phyloP scores from a whole-genome alignment of 2,888 invertebrate genomes.

The Plutella xylostella region DNA sequence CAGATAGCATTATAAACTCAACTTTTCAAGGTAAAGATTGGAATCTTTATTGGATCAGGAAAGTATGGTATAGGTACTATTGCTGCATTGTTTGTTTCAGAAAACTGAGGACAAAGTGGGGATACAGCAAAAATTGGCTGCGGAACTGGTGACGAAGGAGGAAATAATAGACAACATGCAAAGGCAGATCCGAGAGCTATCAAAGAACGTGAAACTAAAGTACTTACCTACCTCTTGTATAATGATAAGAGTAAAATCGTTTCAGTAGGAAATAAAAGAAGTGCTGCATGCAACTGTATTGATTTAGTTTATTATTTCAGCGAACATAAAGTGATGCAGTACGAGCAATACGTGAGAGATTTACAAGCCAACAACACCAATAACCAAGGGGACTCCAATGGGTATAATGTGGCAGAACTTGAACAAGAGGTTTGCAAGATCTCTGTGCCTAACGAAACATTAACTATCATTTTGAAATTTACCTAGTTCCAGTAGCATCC shows the following conservation, averaged over 20 bases:
- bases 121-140: slow-evolving; percentile 58
- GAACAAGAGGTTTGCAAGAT: slow-evolving; percentile 48
- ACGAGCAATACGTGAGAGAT: slow-evolving; percentile 49
- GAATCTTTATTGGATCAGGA: no score
- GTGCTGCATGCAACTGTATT: background rate
- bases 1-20: no score
- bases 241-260: no score
- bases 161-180: slow-evolving; percentile 57
- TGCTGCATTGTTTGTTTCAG: slow-evolving; percentile 31
- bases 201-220: slow-evolving; percentile 55
- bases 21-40: no score
- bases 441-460: no score
- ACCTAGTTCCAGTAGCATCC: no score
- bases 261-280: background rate
- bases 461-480: no score
- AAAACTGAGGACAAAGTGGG: slow-evolving; percentile 54
- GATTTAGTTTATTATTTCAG: slow-evolving; percentile 25
- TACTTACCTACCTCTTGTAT: no score
- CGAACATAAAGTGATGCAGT: slow-evolving; percentile 58
- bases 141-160: slow-evolving; percentile 57
- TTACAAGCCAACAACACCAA: no score
- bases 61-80: no score
- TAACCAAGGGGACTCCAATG: no score
- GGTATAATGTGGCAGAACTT: no score
- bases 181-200: slow-evolving; percentile 48